Percentiles rank a stretch among this genome's conserved stretches.
Conservation (phyloP, 1,140 invertebrate genomes). For the Eulimnadia texana region DNA sequence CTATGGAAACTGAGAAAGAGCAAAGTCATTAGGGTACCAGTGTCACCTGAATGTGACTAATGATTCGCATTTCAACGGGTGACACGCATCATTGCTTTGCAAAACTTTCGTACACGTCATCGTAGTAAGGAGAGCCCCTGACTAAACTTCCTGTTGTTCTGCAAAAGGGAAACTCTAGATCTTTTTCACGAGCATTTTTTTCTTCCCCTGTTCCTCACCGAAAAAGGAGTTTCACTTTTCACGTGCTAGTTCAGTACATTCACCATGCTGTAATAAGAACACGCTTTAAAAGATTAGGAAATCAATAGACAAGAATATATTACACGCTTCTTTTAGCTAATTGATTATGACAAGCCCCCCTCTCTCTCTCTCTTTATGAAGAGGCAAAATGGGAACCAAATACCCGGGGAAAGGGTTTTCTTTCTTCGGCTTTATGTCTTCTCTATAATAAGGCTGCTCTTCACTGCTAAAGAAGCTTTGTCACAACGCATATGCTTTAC, state of each 20-base stretch:
- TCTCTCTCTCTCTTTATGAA: no score
- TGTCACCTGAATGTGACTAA: neutral
- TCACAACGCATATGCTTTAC: neutral
- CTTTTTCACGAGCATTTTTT: neutral
- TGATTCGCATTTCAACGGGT: neutral
- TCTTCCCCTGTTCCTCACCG: no score
- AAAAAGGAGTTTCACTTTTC: no score
- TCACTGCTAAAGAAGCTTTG: neutral
- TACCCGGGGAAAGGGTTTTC: neutral
- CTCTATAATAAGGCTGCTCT: neutral
- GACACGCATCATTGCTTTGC: neutral
- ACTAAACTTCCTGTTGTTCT: neutral
- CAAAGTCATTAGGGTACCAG: neutral
- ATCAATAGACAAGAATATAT: neutral
- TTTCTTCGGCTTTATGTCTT: neutral
- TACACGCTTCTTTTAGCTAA: neutral
- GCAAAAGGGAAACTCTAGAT: neutral
- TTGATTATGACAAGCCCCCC: neutral
- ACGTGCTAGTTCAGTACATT: no score
- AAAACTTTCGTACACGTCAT: neutral
- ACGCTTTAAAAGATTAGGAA: no score
- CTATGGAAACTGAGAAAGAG: neutral
- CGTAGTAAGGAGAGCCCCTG: neutral
- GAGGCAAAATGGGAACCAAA: neutral
- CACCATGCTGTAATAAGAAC: no score